Evolutionary conservation across 2,888 invertebrate species (phyloP), one percentile per base, ranked within the genome.

Genomic region (Abscondita cerata): DNA sequence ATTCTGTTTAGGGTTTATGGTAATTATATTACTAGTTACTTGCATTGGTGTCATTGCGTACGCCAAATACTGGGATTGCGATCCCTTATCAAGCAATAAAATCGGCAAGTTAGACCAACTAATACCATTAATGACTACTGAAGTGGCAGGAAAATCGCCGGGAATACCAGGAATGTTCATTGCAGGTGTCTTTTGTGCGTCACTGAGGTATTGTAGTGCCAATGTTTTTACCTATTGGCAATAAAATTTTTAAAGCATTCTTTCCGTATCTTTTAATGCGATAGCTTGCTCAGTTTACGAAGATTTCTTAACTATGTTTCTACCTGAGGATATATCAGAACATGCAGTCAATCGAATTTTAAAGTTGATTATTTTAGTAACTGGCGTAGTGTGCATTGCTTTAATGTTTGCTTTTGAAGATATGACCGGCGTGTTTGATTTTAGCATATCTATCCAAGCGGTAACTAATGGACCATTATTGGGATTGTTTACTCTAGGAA

Each of bases 131-230:
- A 85, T 82, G 68, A 84, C 85, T 18, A 83, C 85, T 82, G 82
- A 85, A 60, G 77, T 81, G 0, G 76, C 84, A 0, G 76, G 77
- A 1, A 65, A 76, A 36, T 70, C 81, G 18, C 81, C 81, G 1
- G 85, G 85, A 1, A 82, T 91, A 34, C 87, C 90, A 18, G 91
- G 91, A 1, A 82, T 91, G 48, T 91, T 91, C 70, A 84, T 90
- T 1, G 89, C 90, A 18, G 87, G 90, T n/a, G 83, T 90, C 41
- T 89, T 90, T 69, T 88, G 88, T 71, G 89, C 90, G 0, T 89
- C 89, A 0, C 82, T 90, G 13, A 86, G 84, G 84, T 86, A 72
- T 54, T 5, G 15, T 12, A n/a, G n/a, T n/a, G n/a, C n/a, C n/a
- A n/a, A n/a, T n/a, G n/a, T n/a, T n/a, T n/a, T n/a, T n/a, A n/a